These are phyloP conservation scores for Noctua janthina DNA, from an alignment of 2,888 invertebrate genomes.

Conservation along the genomic window DNA sequence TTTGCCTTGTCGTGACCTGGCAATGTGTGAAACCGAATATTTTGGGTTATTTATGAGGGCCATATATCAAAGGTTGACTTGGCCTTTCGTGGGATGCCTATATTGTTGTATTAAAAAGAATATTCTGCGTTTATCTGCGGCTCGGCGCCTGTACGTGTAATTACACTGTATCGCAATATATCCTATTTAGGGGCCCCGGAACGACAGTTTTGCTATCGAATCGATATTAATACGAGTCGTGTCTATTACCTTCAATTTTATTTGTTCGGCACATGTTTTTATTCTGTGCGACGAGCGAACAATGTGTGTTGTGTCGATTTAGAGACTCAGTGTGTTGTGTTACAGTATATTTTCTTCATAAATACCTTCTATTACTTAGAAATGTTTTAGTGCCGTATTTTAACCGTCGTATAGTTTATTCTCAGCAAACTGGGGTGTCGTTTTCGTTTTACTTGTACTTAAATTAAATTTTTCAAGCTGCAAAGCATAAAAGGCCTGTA, in stretches of 20 bases:
- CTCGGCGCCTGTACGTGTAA: slow-evolving; percentile 50
- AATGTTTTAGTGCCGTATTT: neutral
- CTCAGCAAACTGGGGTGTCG: slow-evolving; percentile 7
- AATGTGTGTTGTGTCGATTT: slow-evolving; percentile 6
- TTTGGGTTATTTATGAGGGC: slow-evolving; percentile 67
- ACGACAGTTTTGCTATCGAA: slow-evolving; percentile 46
- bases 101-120: slow-evolving; percentile 53
- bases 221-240: slow-evolving; percentile 48
- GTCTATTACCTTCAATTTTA: slow-evolving; percentile 50
- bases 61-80: slow-evolving; percentile 66
- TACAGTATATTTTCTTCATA: neutral
- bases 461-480: slow-evolving; percentile 40
- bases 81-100: slow-evolving; percentile 45
- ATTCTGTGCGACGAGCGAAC: neutral
- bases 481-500: slow-evolving; percentile 46
- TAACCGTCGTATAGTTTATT: neutral
- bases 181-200: slow-evolving; percentile 41
- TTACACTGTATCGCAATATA: slow-evolving; percentile 58
- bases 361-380: neutral
- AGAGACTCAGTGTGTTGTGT: slow-evolving; percentile 4
- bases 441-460: slow-evolving; percentile 26
- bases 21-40: slow-evolving; percentile 67
- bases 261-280: slow-evolving; percentile 45
- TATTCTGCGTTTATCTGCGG: slow-evolving; percentile 54
- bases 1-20: slow-evolving; percentile 69